phyloP scores from a whole-genome alignment of 2,888 invertebrate genomes.

The Eristalis arbustorum region DNA sequence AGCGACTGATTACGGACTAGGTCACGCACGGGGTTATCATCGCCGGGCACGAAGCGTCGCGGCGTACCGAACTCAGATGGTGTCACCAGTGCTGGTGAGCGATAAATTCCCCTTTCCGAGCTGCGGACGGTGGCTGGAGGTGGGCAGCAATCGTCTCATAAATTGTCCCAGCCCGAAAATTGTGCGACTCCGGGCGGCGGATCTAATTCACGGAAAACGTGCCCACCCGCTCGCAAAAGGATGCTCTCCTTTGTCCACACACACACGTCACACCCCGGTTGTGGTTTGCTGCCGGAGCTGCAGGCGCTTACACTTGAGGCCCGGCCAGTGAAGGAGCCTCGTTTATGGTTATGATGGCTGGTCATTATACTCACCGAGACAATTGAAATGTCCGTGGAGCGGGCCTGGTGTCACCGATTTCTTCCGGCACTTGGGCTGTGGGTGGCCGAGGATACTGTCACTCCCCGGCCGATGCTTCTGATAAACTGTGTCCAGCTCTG shows the following conservation, averaged over 20 bases:
- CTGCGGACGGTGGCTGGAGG: neutral
- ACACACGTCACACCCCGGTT: conserved; percentile 26
- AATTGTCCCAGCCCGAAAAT: conserved; percentile 24
- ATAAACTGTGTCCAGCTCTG: conserved; percentile 60
- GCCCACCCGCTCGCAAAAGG: conserved; percentile 27
- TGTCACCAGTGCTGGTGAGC: conserved; percentile 6
- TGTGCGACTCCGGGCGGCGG: conserved; percentile 3
- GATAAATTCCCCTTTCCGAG: conserved; percentile 38
- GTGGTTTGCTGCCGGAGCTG: neutral
- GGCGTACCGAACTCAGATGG: neutral
- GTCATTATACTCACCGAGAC: conserved; percentile 60
- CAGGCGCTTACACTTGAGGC: conserved; percentile 37
- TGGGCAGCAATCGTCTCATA: conserved; percentile 20
- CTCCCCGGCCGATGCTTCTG: conserved; percentile 23
- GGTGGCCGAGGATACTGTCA: conserved; percentile 11
- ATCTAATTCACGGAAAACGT: conserved; percentile 44
- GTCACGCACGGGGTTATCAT: conserved; percentile 66
- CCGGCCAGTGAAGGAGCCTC: conserved; percentile 30
- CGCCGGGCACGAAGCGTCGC: conserved; percentile 47
- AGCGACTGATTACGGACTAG: conserved; percentile 55
- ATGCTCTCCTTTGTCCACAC: conserved; percentile 36
- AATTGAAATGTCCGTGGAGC: conserved; percentile 52
- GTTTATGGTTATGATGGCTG: conserved; percentile 56
- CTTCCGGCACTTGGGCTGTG: conserved; percentile 34
- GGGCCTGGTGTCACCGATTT: too few species aligned